phyloP scores from a whole-genome alignment of 2,113 vertebrate genomes.

The Peromyscus leucopus region DNA sequence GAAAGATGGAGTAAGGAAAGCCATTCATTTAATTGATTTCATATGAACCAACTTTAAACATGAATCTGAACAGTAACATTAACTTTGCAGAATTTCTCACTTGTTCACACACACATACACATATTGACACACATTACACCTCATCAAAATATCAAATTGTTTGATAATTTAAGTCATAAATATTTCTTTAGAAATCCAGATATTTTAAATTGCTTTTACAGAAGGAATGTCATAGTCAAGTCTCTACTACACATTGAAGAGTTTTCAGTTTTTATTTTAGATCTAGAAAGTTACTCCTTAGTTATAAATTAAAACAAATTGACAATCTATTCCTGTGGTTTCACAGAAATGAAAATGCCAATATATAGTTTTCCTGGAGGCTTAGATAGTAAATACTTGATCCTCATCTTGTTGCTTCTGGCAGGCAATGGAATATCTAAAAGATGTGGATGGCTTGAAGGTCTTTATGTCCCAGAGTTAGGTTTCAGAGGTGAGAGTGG shows the following conservation, averaged over 20 bases:
- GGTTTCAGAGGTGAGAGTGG: not conserved
- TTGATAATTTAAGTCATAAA: not conserved
- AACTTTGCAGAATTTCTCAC: not conserved
- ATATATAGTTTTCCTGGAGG: not conserved
- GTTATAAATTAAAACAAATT: not conserved
- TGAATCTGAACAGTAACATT: not conserved
- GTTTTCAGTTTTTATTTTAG: constrained; percentile 25
- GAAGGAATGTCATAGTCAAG: not conserved
- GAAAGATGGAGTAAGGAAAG: not conserved
- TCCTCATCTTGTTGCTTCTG: not conserved
- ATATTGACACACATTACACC: not conserved
- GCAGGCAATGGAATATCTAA: not conserved
- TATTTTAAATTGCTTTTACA: not conserved
- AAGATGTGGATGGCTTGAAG: not conserved
- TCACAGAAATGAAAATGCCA: not conserved
- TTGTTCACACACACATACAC: not conserved
- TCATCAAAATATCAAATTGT: constrained; percentile 22
- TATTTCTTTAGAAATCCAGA: constrained; percentile 26
- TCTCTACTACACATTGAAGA: not conserved
- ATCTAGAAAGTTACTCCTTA: constrained; percentile 44
- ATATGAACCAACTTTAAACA: not conserved
- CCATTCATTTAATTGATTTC: not conserved
- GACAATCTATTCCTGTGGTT: not conserved
- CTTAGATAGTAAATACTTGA: not conserved
- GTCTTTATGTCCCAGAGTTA: not conserved